Percentiles rank a stretch among this genome's conserved stretches.
Evolutionary conservation across 2,888 invertebrate genomes (phyloP).

Genomic region (Chrysolina americana): DNA sequence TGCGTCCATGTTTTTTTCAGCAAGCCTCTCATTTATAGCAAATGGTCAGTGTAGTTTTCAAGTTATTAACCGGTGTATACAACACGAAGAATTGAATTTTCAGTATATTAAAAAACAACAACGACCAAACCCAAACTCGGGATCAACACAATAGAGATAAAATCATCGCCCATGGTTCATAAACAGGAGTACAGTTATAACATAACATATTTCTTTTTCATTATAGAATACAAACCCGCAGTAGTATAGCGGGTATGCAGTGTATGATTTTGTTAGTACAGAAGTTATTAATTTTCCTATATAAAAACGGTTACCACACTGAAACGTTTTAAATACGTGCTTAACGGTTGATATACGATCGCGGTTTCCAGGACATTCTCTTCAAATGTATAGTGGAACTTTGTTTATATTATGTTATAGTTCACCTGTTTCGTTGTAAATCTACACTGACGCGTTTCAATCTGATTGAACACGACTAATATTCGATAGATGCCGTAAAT

Average conservation of each 20-base stretch:
- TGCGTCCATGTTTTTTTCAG: no score
- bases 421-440: conserved; percentile 1
- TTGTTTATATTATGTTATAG: conserved; percentile 9
- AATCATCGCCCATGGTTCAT: conserved; percentile 18
- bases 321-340: conserved; percentile 23
- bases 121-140: not conserved
- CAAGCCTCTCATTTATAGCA: no score
- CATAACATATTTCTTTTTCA: conserved; percentile 18
- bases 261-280: conserved; percentile 25
- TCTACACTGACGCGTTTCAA: not conserved
- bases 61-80: not conserved
- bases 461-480: not conserved
- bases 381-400: conserved; percentile 19
- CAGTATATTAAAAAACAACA: not conserved
- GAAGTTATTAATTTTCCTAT: conserved; percentile 33
- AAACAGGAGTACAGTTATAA: conserved; percentile 25
- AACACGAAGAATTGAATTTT: not conserved
- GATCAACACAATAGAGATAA: not conserved
- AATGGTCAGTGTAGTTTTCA: no score
- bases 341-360: conserved; percentile 29
- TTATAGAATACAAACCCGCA: not conserved
- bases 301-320: conserved; percentile 30
- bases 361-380: conserved; percentile 37
- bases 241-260: not conserved
- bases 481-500: not conserved